Evolutionary conservation across 2,113 vertebrate genomes (phyloP).

Genomic region (Oreochromis spilurus): DNA sequence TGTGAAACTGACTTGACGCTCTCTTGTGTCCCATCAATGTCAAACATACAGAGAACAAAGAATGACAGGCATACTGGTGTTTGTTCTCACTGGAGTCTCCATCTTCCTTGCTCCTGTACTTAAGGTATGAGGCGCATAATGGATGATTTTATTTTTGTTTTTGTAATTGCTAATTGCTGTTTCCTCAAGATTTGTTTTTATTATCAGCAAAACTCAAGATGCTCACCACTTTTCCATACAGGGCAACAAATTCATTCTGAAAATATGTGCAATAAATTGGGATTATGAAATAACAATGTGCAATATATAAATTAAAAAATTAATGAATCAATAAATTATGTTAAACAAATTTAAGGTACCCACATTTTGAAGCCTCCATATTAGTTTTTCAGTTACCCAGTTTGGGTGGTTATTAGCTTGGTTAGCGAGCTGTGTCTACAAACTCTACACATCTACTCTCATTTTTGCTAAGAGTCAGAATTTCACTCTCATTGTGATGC

Average conservation of each 20-base stretch:
- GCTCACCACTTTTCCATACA: neutral
- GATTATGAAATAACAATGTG: neutral
- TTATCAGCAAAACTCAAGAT: neutral
- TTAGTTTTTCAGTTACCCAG: neutral
- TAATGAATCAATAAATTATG: neutral
- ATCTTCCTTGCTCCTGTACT: constrained; percentile 93
- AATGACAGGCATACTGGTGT: constrained; percentile 89
- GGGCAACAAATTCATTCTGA: neutral
- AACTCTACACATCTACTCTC: neutral
- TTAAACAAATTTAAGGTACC: neutral
- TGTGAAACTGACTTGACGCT: neutral
- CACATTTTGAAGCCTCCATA: neutral
- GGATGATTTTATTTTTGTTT: neutral
- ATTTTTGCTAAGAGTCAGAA: neutral
- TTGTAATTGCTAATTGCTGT: neutral
- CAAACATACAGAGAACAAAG: constrained; percentile 80
- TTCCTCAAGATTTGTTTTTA: neutral
- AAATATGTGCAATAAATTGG: neutral
- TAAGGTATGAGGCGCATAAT: constrained; percentile 73
- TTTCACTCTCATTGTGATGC: neutral
- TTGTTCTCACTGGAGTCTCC: constrained; percentile 89
- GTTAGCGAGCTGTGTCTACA: neutral
- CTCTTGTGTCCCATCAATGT: constrained; percentile 10
- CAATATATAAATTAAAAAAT: neutral
- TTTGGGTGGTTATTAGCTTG: neutral